Conservation (phyloP, 1,140 invertebrate species). For the Aphis craccivora region DNA sequence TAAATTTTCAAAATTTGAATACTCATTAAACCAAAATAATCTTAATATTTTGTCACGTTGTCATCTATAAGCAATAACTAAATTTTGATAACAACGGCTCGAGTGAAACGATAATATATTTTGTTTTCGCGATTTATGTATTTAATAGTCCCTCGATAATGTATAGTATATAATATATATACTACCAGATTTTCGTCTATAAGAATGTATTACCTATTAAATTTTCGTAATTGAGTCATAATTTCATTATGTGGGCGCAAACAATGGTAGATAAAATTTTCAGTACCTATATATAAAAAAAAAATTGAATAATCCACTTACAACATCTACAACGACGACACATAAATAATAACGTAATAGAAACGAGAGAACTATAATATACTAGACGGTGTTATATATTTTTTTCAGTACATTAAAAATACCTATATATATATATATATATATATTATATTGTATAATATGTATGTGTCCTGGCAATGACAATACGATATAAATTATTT, state of each 20-base stretch:
- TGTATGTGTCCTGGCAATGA: neutral
- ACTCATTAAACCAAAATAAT: neutral
- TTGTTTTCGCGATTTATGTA: neutral
- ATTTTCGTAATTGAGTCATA: neutral
- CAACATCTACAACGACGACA: neutral
- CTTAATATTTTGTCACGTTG: neutral
- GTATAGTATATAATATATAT: too few relatives aligned
- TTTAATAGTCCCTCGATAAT: neutral
- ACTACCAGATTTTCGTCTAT: neutral
- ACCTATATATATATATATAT: too few relatives aligned
- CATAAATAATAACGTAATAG: neutral
- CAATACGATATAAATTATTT: constrained; percentile 11
- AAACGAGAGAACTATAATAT: neutral
- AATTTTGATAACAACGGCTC: neutral
- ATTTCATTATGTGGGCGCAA: neutral
- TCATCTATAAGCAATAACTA: neutral
- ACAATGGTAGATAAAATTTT: neutral
- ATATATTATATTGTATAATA: too few relatives aligned
- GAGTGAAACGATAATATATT: neutral
- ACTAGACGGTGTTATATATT: neutral
- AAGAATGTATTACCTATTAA: neutral
- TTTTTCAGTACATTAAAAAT: too few relatives aligned
- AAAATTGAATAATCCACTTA: neutral
- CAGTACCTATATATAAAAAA: neutral
- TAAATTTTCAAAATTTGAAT: neutral